A percentile compares a stretch with the other conserved stretches of the same genome.
phyloP scores from a whole-genome alignment of 1,140 invertebrate genomes.

The Euglossa dilemma region DNA sequence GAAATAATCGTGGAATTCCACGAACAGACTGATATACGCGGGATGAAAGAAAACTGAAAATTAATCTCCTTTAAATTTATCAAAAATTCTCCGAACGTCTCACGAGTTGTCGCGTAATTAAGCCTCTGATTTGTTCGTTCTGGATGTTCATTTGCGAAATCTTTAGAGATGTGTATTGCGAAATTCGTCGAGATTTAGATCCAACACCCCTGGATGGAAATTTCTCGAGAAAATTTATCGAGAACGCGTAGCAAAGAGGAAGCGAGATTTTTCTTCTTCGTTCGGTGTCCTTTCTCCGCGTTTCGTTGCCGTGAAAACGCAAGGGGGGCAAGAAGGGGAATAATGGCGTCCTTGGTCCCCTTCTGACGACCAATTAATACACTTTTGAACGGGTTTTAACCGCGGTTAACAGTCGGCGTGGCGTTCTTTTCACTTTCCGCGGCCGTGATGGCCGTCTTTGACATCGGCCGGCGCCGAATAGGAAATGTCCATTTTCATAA shows the following conservation, averaged over 20 bases:
- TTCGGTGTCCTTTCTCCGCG: neutral
- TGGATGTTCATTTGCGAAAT: no score
- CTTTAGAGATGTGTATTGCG: no score
- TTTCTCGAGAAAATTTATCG: no score
- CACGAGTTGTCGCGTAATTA: no score
- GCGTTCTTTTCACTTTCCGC: constrained; percentile 28
- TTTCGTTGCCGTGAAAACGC: neutral
- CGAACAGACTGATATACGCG: neutral
- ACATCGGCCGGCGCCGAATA: neutral
- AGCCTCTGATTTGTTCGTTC: no score
- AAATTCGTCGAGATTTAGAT: no score
- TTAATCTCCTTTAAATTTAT: no score
- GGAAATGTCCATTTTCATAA: constrained; percentile 27
- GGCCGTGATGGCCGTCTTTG: neutral
- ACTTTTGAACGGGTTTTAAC: constrained; percentile 21
- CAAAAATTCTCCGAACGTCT: no score
- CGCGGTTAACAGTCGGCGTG: neutral
- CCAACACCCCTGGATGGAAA: no score
- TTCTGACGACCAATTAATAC: constrained; percentile 18
- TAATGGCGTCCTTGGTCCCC: constrained; percentile 13
- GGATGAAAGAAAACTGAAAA: neutral
- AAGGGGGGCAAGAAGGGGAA: neutral
- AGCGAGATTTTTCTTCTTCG: neutral
- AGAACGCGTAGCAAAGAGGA: no score
- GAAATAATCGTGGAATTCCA: neutral